Percentiles rank a stretch among this genome's conserved stretches.
These are phyloP conservation scores for Drosophila lutescens DNA, from an alignment of 2,888 invertebrate genomes.

Conservation along the genomic window DNA sequence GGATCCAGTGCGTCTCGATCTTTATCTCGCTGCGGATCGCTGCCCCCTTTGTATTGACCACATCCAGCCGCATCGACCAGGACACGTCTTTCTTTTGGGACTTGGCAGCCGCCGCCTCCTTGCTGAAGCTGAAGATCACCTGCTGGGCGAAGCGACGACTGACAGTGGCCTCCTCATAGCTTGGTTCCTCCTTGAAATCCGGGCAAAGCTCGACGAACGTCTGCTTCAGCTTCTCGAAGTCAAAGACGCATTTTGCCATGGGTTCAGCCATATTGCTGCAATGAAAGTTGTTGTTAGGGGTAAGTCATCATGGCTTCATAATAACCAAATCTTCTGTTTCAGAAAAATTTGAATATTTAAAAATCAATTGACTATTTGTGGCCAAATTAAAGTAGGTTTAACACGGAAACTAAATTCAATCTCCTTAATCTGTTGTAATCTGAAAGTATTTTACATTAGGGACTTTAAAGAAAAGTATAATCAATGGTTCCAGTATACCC, in stretches of 20 bases:
- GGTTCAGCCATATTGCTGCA: conserved; percentile 39
- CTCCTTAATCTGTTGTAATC: too few relatives aligned
- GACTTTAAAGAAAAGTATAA: too few relatives aligned
- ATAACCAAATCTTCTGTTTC: not conserved
- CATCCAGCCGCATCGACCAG: conserved; percentile 42
- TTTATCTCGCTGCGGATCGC: conserved; percentile 11
- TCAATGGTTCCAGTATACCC: too few relatives aligned
- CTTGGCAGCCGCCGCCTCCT: conserved; percentile 52
- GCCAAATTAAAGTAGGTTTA: too few relatives aligned
- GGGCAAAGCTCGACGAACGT: conserved; percentile 60
- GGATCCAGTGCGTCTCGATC: conserved; percentile 27
- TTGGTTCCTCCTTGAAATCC: conserved; percentile 51
- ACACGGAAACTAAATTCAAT: too few relatives aligned
- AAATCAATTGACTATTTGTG: too few relatives aligned
- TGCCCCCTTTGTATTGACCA: not conserved
- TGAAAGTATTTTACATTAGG: too few relatives aligned
- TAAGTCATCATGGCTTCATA: not conserved
- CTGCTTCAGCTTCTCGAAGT: conserved; percentile 45
- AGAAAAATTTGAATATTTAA: not conserved
- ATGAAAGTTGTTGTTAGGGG: not conserved
- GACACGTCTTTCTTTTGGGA: conserved; percentile 20
- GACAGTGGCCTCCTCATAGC: conserved; percentile 42
- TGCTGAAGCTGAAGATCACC: conserved; percentile 58
- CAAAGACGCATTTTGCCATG: conserved; percentile 29
- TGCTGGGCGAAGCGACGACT: conserved; percentile 67